Percentiles rank a stretch among this genome's conserved stretches.
Conservation (phyloP, 2,113 vertebrate genomes). For the Eublepharis macularius region DNA sequence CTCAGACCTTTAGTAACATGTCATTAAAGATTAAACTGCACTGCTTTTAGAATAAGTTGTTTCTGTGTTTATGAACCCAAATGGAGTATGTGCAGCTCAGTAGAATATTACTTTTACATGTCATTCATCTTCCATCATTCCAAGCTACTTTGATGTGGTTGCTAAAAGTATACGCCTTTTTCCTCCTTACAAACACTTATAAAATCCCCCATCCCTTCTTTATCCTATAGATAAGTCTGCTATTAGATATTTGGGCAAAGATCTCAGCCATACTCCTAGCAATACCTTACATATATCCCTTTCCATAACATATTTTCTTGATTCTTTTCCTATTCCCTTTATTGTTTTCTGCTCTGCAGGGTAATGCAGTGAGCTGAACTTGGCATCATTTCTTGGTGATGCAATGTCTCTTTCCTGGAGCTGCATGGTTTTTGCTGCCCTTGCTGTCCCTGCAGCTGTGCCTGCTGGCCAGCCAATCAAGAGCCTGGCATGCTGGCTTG, state of each 20-base stretch:
- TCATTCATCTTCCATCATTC: not conserved
- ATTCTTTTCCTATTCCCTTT: not conserved
- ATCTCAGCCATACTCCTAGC: not conserved
- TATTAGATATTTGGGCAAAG: not conserved
- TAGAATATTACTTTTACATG: slow-evolving; percentile 19
- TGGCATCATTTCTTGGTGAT: too few relatives aligned
- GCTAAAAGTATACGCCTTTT: not conserved
- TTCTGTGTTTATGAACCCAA: not conserved
- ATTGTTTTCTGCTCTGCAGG: not conserved
- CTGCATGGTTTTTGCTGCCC: too few relatives aligned
- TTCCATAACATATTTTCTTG: not conserved
- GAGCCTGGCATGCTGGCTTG: too few relatives aligned
- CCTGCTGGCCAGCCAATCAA: too few relatives aligned
- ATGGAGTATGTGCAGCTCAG: slow-evolving; percentile 17
- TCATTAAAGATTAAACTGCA: not conserved
- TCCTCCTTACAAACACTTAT: not conserved
- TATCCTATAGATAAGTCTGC: not conserved
- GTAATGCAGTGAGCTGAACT: too few relatives aligned
- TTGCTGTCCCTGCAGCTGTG: too few relatives aligned
- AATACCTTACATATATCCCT: fast-evolving
- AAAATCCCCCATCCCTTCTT: not conserved
- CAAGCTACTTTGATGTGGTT: slow-evolving; percentile 2
- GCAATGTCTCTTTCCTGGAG: too few relatives aligned
- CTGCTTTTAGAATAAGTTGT: not conserved
- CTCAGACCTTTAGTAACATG: not conserved